Percentiles rank a stretch among this genome's conserved stretches.
phyloP scores from a whole-genome alignment of 64 coral and sea anemone genomes.

The Actinia equina region DNA sequence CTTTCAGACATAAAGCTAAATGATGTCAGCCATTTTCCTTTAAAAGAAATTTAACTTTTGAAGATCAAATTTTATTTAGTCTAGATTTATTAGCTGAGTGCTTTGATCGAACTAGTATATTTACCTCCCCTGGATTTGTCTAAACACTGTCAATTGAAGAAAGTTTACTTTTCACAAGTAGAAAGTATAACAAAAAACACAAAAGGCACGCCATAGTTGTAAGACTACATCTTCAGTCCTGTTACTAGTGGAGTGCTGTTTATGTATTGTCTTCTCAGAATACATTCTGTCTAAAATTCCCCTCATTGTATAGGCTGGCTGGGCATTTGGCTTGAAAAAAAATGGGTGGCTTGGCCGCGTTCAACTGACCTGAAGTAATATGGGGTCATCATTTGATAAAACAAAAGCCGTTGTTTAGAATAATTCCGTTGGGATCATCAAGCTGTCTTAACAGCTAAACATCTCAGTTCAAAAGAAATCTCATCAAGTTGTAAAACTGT shows the following conservation, averaged over 20 bases:
- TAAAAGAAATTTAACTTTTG: no score
- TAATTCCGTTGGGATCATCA: not conserved
- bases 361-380: not conserved
- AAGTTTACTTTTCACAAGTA: constrained; percentile 11
- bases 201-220: not conserved
- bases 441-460: constrained; percentile 14
- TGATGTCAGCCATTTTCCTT: no score
- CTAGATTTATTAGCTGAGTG: no score
- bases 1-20: no score
- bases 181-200: not conserved
- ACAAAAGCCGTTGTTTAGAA: constrained; percentile 25
- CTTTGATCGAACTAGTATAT: not conserved
- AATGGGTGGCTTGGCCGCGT: not conserved
- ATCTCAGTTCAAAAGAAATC: not conserved
- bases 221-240: not conserved
- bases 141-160: not conserved
- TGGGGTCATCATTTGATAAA: not conserved
- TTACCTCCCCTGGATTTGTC: not conserved
- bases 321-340: not conserved
- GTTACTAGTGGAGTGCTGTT: not conserved
- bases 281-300: not conserved
- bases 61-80: no score
- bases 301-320: not conserved
- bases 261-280: not conserved
- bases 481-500: constrained; percentile 20